A percentile compares a stretch with the other conserved stretches of the same genome.
These are phyloP conservation scores for Plecotus auritus DNA, from an alignment of 2,113 vertebrate genomes.

Conservation along the genomic window DNA sequence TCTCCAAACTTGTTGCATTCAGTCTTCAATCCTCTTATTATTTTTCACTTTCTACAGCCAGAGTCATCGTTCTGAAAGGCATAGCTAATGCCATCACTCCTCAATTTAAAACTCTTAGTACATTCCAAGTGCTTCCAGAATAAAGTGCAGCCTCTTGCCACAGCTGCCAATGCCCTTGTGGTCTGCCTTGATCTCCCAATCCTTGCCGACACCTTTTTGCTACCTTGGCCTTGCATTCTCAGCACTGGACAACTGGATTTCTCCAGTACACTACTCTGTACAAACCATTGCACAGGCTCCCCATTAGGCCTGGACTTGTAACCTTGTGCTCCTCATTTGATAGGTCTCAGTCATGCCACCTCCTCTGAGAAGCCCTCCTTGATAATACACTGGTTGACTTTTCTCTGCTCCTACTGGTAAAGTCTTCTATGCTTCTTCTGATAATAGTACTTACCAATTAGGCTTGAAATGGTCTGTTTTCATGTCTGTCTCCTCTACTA, in stretches of 20 bases:
- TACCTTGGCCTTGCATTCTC: not conserved
- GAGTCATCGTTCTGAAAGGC: not conserved
- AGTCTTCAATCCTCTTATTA: not conserved
- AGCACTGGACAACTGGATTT: not conserved
- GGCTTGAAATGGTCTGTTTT: not conserved
- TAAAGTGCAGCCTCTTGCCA: not conserved
- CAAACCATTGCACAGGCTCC: not conserved
- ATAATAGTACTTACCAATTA: not conserved
- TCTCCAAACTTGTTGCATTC: not conserved
- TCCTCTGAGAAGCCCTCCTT: not conserved
- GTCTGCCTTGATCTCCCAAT: not conserved
- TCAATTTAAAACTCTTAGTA: not conserved
- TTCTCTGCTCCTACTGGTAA: not conserved
- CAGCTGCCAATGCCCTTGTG: not conserved
- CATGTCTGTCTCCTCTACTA: not conserved
- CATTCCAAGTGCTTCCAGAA: not conserved
- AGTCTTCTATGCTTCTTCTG: not conserved
- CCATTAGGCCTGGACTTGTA: not conserved
- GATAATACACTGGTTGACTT: not conserved
- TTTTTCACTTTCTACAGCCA: not conserved
- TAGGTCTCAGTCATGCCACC: not conserved
- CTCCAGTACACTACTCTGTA: not conserved
- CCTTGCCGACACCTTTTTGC: not conserved
- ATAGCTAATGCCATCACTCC: not conserved
- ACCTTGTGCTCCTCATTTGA: not conserved